Evolutionary conservation across 2,888 invertebrate genomes (phyloP).

Genomic region (Branchellion lobata): DNA sequence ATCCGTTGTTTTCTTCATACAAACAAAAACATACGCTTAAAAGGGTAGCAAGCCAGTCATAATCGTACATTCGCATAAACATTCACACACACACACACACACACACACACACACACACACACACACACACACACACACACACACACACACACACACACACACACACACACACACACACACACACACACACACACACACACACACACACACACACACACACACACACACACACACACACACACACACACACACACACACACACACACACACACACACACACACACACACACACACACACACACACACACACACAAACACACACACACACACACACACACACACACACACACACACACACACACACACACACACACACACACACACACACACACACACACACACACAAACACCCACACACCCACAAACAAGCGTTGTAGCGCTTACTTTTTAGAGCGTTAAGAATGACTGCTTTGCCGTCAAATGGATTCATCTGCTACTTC

Average conservation of each 20-base stretch:
- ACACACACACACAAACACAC: not conserved
- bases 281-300: constrained; percentile 28
- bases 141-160: not conserved
- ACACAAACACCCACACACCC: not conserved
- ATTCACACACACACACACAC: constrained; percentile 18
- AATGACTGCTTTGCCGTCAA: constrained; percentile 35
- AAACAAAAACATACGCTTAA: too few relatives aligned
- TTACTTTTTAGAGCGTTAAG: constrained; percentile 34
- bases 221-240: constrained; percentile 19
- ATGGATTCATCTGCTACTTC: constrained; percentile 10
- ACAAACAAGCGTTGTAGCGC: not conserved
- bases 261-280: constrained; percentile 31
- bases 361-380: constrained; percentile 20
- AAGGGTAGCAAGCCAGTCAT: too few relatives aligned
- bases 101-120: constrained; percentile 11
- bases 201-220: constrained; percentile 16
- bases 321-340: constrained; percentile 14
- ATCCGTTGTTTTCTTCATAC: too few relatives aligned
- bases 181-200: not conserved
- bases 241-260: constrained; percentile 31
- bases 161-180: not conserved
- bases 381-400: constrained; percentile 8
- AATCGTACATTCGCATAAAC: too few relatives aligned
- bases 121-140: constrained; percentile 20
- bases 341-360: constrained; percentile 20